Base-by-base conservation (phyloP, 2,888 invertebrate genomes). In the Lasioglossum pauxillum region DNA sequence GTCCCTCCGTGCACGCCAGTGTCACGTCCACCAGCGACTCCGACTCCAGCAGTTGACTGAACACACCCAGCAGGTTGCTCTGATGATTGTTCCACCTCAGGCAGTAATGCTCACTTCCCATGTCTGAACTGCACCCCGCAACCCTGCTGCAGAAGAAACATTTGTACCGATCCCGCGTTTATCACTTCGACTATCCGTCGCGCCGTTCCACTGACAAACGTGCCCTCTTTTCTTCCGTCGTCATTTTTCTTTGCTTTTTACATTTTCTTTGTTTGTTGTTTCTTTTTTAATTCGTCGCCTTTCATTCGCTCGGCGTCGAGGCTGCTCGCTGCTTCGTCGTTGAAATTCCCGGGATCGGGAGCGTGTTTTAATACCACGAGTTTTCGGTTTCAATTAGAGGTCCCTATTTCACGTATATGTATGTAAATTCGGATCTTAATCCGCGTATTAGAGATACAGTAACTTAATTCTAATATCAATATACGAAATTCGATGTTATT, bases 41-140 rank as follows among this genome's bases (percentile, higher is more conserved):
- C 97, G 98, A 98, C 96, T 98, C 98, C 96, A 98, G 97, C 96
- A 98, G 97, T 97, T 98, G 98, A 97, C 98, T 98, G 97, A 98
- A 98, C 96, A 98, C 98, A 96, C 98, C 98, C 97, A 98, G 97
- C 97, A 98, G 97, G 97, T 98, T 98, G 97, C 98, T 98, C 97
- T 98, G 98, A 98, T 98, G 98, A 98, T 98, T 98, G 97, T 98
- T 98, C 98, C 98, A 98, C 98, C 98, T 98, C 97, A 98, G 97
- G 97, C 98, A 98, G 97, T 98, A 98, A 97, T 98, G 98, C 98
- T 98, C 98, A 98, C 98, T 98, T 97, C 98, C 98, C 98, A 98
- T 98, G 97, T 98, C 98, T 98, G 97, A 97, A 97, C 97, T 97
- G 97, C 97, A 97, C 97, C 97, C 97, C 97, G 97, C 97, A 97